Conservation (phyloP, 2,113 vertebrate genomes). For the Turnix velox region DNA sequence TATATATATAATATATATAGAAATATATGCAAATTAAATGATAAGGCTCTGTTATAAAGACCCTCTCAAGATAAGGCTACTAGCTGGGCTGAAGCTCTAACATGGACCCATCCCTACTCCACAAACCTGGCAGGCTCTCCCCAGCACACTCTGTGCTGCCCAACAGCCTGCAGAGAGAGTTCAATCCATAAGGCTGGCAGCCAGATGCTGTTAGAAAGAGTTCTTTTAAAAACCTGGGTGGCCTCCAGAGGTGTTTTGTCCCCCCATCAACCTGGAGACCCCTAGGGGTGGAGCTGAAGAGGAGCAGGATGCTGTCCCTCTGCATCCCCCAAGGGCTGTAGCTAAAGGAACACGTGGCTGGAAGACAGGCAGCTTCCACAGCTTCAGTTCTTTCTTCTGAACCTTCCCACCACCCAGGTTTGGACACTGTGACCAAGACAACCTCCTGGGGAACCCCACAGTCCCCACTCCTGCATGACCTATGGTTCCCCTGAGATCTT, state of each 20-base stretch:
- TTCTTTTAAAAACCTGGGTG: neutral
- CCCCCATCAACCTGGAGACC: neutral
- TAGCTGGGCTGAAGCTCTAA: slow-evolving; percentile 33
- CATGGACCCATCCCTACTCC: slow-evolving; percentile 15
- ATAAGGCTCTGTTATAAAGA: slow-evolving; percentile 68
- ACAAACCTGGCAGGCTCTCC: neutral
- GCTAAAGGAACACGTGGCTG: neutral
- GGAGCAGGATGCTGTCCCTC: neutral
- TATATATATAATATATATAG: slow-evolving; percentile 45
- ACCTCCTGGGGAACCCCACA: neutral
- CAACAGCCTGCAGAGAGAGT: neutral
- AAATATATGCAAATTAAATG: slow-evolving; percentile 62
- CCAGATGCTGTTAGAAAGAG: neutral
- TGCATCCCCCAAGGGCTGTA: neutral
- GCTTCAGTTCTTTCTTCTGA: neutral
- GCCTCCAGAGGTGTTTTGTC: neutral
- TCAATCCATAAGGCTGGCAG: neutral
- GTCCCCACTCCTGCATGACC: neutral
- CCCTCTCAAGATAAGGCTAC: slow-evolving; percentile 57
- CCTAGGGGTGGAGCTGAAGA: neutral
- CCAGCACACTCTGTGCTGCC: too few species aligned
- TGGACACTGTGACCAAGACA: neutral
- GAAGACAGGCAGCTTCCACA: neutral
- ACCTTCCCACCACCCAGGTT: neutral
- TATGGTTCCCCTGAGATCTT: slow-evolving; percentile 37